A percentile compares a stretch with the other conserved stretches of the same genome.
Conservation (phyloP, 2,888 invertebrate genomes). For the Axea sp. region DNA sequence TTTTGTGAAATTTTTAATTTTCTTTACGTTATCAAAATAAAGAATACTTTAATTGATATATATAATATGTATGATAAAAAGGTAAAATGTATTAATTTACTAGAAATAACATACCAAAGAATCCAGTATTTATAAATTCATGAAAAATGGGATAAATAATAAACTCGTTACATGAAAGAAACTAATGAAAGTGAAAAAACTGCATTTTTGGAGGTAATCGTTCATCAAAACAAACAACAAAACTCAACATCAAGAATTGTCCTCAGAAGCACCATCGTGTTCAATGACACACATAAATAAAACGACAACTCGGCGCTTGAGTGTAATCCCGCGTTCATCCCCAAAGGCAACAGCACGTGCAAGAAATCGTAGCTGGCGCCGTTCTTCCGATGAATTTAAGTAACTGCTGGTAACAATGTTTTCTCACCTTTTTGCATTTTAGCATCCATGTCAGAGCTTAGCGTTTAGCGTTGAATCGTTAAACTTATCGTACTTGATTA, state of each 20-base stretch:
- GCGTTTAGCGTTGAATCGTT: constrained; percentile 59
- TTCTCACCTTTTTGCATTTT: constrained; percentile 76
- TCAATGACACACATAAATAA: constrained; percentile 35
- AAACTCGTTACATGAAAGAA: too few species aligned
- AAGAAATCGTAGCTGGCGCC: constrained; percentile 42
- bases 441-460: constrained; percentile 64
- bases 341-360: constrained; percentile 71
- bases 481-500: constrained; percentile 64
- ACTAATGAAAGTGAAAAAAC: too few species aligned
- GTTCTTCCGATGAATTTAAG: constrained; percentile 66
- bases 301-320: constrained; percentile 20
- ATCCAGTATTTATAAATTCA: too few species aligned
- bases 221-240: too few species aligned
- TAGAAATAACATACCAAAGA: too few species aligned
- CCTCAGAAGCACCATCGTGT: constrained; percentile 7
- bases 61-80: too few species aligned
- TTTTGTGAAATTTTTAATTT: too few species aligned
- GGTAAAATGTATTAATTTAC: too few species aligned
- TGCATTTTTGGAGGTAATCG: too few species aligned
- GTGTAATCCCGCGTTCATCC: constrained; percentile 64
- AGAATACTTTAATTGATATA: too few species aligned
- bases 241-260: constrained; percentile 16
- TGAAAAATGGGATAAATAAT: too few species aligned
- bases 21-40: too few species aligned
- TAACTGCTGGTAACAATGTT: constrained; percentile 77